Evolutionary conservation across 2,113 vertebrate species (phyloP), one percentile per base, ranked within the genome.

Genomic region (Datnioides undecimradiatus): DNA sequence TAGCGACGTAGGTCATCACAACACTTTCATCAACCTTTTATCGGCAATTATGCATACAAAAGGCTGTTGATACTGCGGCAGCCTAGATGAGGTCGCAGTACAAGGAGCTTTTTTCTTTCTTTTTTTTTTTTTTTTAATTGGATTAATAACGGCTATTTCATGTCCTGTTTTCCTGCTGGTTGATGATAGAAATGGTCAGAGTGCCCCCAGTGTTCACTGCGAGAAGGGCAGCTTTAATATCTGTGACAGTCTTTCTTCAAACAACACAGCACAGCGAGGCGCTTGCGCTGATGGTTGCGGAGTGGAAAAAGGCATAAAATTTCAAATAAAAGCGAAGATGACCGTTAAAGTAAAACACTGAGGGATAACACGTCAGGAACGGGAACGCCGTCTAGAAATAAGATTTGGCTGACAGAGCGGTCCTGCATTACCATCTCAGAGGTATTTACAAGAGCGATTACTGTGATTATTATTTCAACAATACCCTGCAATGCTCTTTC

Each of bases 391-490:
- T 86, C 64, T 78, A 84, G 84, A 90, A 88, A 90, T 80, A 73
- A 86, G 75, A 82, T 86, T 89, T 86, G 89, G 92, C 90, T 88
- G 86, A 90, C 82, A 60, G 87, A 89, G 90, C 79, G 17, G 72
- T 76, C 79, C 94, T 86, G 79, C 88, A 82, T 84, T 91, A 85
- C 91, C 85, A 87, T 94, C 94, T 91, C 94, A 76, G 91, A 92
- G 87, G 92, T 90, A 95, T 93, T 95, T 94, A 93, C 92, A 91
- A 85, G 95, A 94, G 88, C 87, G 91, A 90, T 93, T 95, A 92
- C 84, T 87, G 88, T 93, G 95, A 93, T 95, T 95, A 94, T 95
- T 95, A 92, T 96, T 96, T 95, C 94, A 96, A 93, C 91, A 95
- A 94, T 95, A 93, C 94, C 78, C 93, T 91, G 87, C 88, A 83